Evolutionary conservation across 1,140 invertebrate genomes (phyloP).

Genomic region (Ips typographus): DNA sequence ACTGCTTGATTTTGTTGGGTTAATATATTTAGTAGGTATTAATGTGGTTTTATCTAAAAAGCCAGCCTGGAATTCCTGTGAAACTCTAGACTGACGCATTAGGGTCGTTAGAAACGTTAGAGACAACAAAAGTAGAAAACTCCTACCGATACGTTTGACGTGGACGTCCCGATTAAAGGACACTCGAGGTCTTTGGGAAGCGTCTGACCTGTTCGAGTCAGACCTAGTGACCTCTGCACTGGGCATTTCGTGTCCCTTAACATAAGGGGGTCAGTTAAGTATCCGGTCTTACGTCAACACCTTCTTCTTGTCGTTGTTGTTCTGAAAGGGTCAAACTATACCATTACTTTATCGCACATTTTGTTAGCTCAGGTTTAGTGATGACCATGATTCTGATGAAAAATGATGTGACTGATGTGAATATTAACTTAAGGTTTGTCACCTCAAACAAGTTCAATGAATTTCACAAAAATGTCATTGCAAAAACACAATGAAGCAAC

Average conservation of each 20-base stretch:
- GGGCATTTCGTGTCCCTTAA: constrained; percentile 51
- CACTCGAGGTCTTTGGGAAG: constrained; percentile 65
- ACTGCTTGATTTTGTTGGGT: too few relatives aligned
- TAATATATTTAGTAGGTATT: too few relatives aligned
- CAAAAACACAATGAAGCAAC: too few relatives aligned
- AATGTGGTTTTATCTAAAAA: too few relatives aligned
- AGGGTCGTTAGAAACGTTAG: constrained; percentile 17
- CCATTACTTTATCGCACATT: too few relatives aligned
- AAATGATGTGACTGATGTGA: too few relatives aligned
- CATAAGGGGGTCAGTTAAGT: constrained; percentile 1
- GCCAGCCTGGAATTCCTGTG: too few relatives aligned
- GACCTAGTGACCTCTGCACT: constrained; percentile 59
- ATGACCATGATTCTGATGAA: too few relatives aligned
- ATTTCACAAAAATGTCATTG: too few relatives aligned
- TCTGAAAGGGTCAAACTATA: neutral
- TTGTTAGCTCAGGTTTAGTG: too few relatives aligned
- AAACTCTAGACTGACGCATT: neutral
- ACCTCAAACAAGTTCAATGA: too few relatives aligned
- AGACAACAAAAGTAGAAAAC: constrained; percentile 13
- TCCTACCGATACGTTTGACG: constrained; percentile 82
- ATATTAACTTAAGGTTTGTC: too few relatives aligned
- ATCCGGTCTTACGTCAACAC: neutral
- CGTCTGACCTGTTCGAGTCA: constrained; percentile 60
- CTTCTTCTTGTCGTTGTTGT: neutral
- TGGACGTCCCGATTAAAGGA: constrained; percentile 88